phyloP scores from a whole-genome alignment of 2,113 vertebrate species.

The Lutjanus erythropterus region DNA sequence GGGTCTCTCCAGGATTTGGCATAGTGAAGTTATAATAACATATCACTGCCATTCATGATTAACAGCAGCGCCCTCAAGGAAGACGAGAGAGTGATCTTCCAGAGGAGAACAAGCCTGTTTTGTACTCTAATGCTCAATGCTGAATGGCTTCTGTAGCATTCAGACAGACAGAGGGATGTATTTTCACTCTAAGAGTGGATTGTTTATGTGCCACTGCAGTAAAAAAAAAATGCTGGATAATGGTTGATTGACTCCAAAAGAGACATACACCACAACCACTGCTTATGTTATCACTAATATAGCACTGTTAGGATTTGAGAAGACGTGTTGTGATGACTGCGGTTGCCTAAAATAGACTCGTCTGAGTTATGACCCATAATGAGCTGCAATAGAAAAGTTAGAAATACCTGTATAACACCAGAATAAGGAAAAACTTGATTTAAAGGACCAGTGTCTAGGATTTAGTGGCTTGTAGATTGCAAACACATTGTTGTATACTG shows the following conservation, averaged over 20 bases:
- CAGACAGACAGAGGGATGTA: slow-evolving; percentile 35
- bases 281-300: slow-evolving; percentile 45
- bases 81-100: slow-evolving; percentile 28
- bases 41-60: slow-evolving; percentile 69
- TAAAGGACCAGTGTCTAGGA: no score
- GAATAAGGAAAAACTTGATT: not conserved
- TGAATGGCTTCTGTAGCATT: slow-evolving; percentile 43
- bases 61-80: slow-evolving; percentile 58
- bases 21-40: slow-evolving; percentile 66
- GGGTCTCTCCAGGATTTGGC: slow-evolving; percentile 47
- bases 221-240: slow-evolving; percentile 51
- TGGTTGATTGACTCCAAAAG: slow-evolving; percentile 56
- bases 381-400: not conserved
- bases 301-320: slow-evolving; percentile 35
- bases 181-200: slow-evolving; percentile 55
- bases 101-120: slow-evolving; percentile 65
- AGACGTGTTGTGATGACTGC: not conserved
- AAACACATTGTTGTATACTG: no score
- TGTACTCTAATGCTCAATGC: slow-evolving; percentile 47
- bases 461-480: no score
- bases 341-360: slow-evolving; percentile 11
- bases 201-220: slow-evolving; percentile 50
- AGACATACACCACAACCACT: slow-evolving; percentile 35
- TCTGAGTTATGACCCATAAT: not conserved
- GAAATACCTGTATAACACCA: slow-evolving; percentile 1